phyloP scores from a whole-genome alignment of 2,113 vertebrate species.

The Apodemus sylvaticus region DNA sequence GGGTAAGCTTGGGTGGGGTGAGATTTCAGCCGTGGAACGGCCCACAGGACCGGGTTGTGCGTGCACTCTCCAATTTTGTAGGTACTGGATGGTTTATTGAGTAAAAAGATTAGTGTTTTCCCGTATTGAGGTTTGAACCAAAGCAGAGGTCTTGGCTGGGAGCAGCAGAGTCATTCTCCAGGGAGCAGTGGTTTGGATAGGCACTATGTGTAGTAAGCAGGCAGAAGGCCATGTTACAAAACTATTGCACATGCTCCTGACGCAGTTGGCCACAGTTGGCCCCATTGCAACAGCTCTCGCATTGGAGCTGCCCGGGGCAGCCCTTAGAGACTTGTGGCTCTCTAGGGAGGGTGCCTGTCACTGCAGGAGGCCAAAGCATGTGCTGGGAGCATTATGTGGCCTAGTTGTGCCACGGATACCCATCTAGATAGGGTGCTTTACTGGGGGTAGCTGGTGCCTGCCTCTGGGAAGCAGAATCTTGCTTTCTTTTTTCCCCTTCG shows the following conservation, averaged over 20 bases:
- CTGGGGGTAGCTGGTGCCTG: no score
- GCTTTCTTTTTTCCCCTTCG: neutral
- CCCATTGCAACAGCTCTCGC: neutral
- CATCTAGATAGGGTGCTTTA: neutral
- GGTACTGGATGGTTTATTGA: conserved; percentile 81
- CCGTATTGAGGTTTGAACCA: conserved; percentile 84
- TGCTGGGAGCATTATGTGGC: neutral
- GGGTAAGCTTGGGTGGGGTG: neutral
- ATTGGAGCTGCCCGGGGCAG: conserved; percentile 47
- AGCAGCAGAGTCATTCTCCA: conserved; percentile 77
- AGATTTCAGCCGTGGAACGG: conserved; percentile 71
- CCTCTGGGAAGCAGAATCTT: neutral
- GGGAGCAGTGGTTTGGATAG: conserved; percentile 84
- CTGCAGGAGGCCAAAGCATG: neutral
- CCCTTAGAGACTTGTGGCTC: neutral
- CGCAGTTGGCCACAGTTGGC: conserved; percentile 77
- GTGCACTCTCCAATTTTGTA: conserved; percentile 69
- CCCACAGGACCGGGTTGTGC: conserved; percentile 69
- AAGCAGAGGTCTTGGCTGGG: conserved; percentile 82
- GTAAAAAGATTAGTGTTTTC: conserved; percentile 83
- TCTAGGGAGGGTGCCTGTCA: neutral
- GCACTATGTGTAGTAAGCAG: conserved; percentile 79
- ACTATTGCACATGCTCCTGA: conserved; percentile 79
- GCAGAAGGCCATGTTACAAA: conserved; percentile 81
- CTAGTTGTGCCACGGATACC: neutral